Evolutionary conservation across 2,113 vertebrate species (phyloP), one percentile per base, ranked within the genome.

Genomic region (Fregetta grallaria): DNA sequence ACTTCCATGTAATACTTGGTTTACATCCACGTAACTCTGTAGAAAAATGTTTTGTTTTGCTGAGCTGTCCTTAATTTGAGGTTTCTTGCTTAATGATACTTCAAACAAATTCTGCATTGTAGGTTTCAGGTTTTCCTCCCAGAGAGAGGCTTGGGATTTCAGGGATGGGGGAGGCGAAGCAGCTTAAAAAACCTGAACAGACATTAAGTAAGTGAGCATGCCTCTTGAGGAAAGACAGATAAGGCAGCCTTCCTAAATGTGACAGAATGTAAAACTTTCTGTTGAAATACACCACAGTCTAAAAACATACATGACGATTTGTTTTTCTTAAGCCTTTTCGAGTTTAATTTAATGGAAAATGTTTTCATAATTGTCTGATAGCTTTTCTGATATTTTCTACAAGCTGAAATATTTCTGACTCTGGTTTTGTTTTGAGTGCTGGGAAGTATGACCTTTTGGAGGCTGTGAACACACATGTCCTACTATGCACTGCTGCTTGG

Each of bases 31-130:
- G 3, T 87, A 82, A 94, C 94, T 94, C 47, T 50, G 36, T 84
- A 95, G 83, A 91, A 94, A 97, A 95, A 91, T 82, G 81, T 95
- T 96, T 97, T 97, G 91, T 90, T 97, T 96, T 94, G 58, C 84
- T 96, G 96, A 94, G 89, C 92, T 91, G 77, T 79, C 91, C 77
- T 90, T 96, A 97, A 97, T 96, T 92, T 87, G 91, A 91, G 73
- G 70, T 90, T 95, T 95, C 88, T 96, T 79, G 66, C 58, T 95
- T 94, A 96, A 92, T 94, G 96, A 95, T 77, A 96, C 95, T 96
- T 97, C 80, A 97, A 87, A 97, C 91, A 94, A 91, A 94, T 95
- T 95, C 90, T 91, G 80, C 66, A 78, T 94, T 91, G 67, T 66
- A 89, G 92, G 84, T 97, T 97, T 97, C 92, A 88, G 92, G 80